Conservation (phyloP, 2,888 invertebrate genomes). For the Lasioglossum malachurum region DNA sequence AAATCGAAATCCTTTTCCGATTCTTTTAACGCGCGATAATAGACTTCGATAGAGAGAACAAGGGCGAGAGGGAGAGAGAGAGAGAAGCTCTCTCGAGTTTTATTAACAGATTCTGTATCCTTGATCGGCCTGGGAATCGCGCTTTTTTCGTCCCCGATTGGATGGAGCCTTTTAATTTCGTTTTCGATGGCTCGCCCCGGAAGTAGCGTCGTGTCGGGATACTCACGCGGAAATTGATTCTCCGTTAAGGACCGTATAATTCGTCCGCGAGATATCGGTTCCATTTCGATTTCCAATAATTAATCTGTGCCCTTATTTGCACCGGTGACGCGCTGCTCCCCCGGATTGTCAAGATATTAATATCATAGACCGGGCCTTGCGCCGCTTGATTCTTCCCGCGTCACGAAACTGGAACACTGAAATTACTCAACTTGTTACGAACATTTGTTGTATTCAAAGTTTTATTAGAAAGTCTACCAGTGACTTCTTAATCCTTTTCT, state of each 20-base stretch:
- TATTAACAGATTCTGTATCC: constrained; percentile 36
- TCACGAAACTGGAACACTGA: too few species aligned
- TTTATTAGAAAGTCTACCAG: too few species aligned
- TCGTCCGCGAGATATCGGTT: constrained; percentile 44
- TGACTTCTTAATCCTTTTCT: too few species aligned
- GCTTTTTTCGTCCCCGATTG: constrained; percentile 36
- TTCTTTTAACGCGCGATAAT: neutral
- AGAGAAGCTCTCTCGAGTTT: constrained; percentile 24
- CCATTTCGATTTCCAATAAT: constrained; percentile 59
- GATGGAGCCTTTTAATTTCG: constrained; percentile 56
- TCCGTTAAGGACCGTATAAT: constrained; percentile 57
- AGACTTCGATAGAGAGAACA: neutral
- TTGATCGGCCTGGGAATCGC: constrained; percentile 23
- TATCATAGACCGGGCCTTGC: neutral
- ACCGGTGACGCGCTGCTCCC: neutral
- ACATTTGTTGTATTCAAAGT: too few species aligned
- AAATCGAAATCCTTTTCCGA: constrained; percentile 17
- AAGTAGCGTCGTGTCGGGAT: constrained; percentile 39
- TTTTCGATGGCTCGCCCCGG: constrained; percentile 49
- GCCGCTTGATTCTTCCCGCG: too few species aligned
- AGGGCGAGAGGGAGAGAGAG: neutral
- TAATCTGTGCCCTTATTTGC: constrained; percentile 41
- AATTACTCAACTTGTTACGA: too few species aligned
- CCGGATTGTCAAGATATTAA: constrained; percentile 39
- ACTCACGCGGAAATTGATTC: constrained; percentile 50